Percentiles rank a stretch among this genome's conserved stretches.
Evolutionary conservation across 2,797 vertebrate genomes (phyloP).

Genomic region (Borostomias antarcticus): DNA sequence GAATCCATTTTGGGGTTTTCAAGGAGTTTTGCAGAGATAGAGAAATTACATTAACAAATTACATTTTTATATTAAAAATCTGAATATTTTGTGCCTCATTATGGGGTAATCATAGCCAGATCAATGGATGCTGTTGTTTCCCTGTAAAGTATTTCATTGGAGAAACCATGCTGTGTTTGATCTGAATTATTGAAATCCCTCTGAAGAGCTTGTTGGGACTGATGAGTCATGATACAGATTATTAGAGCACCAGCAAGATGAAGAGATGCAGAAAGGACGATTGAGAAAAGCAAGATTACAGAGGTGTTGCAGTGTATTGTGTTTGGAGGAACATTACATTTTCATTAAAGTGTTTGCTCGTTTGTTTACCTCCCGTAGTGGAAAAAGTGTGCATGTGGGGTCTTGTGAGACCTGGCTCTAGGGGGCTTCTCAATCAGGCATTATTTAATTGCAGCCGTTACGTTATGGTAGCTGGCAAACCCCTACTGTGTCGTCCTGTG

Average conservation of each 20-base stretch:
- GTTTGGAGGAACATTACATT: neutral
- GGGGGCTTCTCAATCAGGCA: conserved; percentile 24
- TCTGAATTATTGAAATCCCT: too few species aligned
- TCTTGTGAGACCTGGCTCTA: conserved; percentile 46
- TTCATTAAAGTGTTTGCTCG: neutral
- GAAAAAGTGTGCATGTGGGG: conserved; percentile 40
- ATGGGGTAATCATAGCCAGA: too few species aligned
- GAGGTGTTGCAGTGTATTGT: too few species aligned
- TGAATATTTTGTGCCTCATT: too few species aligned
- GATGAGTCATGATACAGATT: conserved; percentile 66
- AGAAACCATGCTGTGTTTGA: conserved; percentile 26
- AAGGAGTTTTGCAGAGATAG: too few species aligned
- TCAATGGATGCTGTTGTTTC: too few species aligned
- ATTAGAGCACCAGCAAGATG: conserved; percentile 73
- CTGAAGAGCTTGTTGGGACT: conserved; percentile 61
- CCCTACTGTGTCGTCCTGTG: neutral
- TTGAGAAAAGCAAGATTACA: too few species aligned
- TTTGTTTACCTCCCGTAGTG: conserved; percentile 60
- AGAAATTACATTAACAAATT: too few species aligned
- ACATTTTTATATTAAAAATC: too few species aligned
- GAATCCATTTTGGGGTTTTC: too few species aligned
- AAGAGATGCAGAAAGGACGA: conserved; percentile 72
- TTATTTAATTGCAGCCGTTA: neutral
- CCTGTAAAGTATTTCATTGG: conserved; percentile 53
- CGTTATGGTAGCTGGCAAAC: neutral